Evolutionary conservation across 2,113 vertebrate genomes (phyloP).

Genomic region (Trichechus manatus): DNA sequence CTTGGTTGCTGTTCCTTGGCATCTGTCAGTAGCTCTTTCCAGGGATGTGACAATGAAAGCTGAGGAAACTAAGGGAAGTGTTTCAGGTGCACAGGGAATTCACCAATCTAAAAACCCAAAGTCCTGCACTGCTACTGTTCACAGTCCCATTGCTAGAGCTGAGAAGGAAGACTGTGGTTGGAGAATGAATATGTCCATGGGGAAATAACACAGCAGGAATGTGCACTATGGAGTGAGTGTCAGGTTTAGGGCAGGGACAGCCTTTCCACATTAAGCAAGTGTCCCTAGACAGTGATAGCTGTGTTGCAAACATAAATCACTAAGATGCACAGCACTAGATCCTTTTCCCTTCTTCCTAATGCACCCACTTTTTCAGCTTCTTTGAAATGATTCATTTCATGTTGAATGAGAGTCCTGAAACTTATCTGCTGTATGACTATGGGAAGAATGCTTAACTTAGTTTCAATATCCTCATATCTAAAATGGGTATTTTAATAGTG

Average conservation of each 20-base stretch:
- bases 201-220: slow-evolving; percentile 71
- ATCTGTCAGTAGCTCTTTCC: slow-evolving; percentile 61
- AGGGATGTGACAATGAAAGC: slow-evolving; percentile 66
- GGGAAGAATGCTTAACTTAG: neutral
- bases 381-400: slow-evolving; percentile 23
- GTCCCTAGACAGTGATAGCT: neutral
- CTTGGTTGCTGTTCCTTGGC: slow-evolving; percentile 55
- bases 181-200: slow-evolving; percentile 61
- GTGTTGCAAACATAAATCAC: slow-evolving; percentile 68
- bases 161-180: slow-evolving; percentile 25
- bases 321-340: neutral
- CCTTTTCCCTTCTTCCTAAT: neutral
- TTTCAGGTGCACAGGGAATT: slow-evolving; percentile 56
- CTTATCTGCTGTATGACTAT: neutral
- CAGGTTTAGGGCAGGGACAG: slow-evolving; percentile 27
- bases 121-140: slow-evolving; percentile 4
- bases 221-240: neutral
- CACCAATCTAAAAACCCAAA: slow-evolving; percentile 45
- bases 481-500: neutral
- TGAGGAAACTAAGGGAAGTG: slow-evolving; percentile 65
- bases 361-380: neutral
- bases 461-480: neutral
- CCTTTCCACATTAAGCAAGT: slow-evolving; percentile 49
- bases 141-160: neutral
- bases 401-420: slow-evolving; percentile 7